Evolutionary conservation across 2,888 invertebrate species (phyloP).

Genomic region (Chesias legatella): DNA sequence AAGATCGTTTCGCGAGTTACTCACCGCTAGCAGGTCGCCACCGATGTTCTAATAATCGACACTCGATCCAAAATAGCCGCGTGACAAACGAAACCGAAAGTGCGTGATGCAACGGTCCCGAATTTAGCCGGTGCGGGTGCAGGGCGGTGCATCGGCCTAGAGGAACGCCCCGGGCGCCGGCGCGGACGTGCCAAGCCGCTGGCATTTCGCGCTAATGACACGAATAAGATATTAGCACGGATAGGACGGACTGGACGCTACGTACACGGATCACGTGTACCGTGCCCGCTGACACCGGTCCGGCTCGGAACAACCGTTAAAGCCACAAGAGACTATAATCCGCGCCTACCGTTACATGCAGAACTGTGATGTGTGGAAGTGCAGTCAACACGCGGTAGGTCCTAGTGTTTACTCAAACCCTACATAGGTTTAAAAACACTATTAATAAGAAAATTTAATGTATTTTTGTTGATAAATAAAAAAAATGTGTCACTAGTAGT

Average conservation of each 20-base stretch:
- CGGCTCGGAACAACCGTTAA: constrained; percentile 42
- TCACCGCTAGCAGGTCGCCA: constrained; percentile 51
- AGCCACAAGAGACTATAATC: constrained; percentile 38
- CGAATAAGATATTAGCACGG: constrained; percentile 78
- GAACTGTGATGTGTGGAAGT: constrained; percentile 33
- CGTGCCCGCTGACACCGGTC: constrained; percentile 25
- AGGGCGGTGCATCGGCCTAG: constrained; percentile 71
- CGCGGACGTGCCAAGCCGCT: constrained; percentile 73
- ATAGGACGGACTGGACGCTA: constrained; percentile 43
- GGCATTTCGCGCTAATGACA: constrained; percentile 80
- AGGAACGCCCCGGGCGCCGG: constrained; percentile 55
- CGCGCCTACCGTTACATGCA: constrained; percentile 44
- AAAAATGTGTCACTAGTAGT: no score
- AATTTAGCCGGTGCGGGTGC: constrained; percentile 69
- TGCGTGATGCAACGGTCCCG: constrained; percentile 77
- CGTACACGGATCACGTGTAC: constrained; percentile 38
- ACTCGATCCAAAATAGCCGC: constrained; percentile 73
- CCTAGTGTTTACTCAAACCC: no score
- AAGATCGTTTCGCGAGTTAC: constrained; percentile 53
- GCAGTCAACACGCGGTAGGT: constrained; percentile 33
- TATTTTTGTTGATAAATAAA: no score
- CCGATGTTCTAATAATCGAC: constrained; percentile 75
- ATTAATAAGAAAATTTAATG: no score
- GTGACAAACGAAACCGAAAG: constrained; percentile 79
- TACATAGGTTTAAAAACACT: no score